Percentiles rank a stretch among this genome's conserved stretches.
Conservation (phyloP, 1,140 invertebrate species). For the Lethrus apterus region DNA sequence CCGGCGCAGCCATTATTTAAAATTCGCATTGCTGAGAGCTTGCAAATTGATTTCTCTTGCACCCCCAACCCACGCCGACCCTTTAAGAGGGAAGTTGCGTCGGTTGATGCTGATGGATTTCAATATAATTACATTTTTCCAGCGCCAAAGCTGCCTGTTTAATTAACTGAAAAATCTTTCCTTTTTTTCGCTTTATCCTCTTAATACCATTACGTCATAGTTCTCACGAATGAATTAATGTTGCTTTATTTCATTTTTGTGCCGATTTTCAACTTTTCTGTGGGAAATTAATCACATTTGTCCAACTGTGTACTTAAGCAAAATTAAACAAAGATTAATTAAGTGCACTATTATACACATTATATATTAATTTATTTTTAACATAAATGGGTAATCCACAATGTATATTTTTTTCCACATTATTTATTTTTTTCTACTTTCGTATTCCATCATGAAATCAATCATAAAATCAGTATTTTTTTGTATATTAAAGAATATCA, state of each 20-base stretch:
- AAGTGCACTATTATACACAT: too few relatives aligned
- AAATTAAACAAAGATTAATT: neutral
- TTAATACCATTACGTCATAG: too few relatives aligned
- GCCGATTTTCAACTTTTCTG: neutral
- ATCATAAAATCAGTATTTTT: too few relatives aligned
- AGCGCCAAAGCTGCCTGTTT: slow-evolving; percentile 16
- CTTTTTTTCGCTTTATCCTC: slow-evolving; percentile 11
- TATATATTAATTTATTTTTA: too few relatives aligned
- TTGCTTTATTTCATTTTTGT: neutral
- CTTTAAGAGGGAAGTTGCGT: slow-evolving; percentile 11
- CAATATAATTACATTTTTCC: slow-evolving; percentile 38
- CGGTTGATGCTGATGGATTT: slow-evolving; percentile 33
- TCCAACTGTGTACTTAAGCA: neutral
- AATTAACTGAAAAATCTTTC: slow-evolving; percentile 19
- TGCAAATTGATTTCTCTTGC: slow-evolving; percentile 24
- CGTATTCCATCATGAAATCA: too few relatives aligned
- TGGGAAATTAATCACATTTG: neutral
- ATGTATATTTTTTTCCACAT: too few relatives aligned
- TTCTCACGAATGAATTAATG: neutral
- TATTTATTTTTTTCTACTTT: too few relatives aligned
- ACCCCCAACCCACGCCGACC: slow-evolving; percentile 1
- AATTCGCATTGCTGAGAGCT: slow-evolving; percentile 33
- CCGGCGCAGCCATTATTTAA: slow-evolving; percentile 35
- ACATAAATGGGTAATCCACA: too few relatives aligned
- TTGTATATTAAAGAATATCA: too few relatives aligned